These are phyloP conservation scores for Erynnis tages DNA, from an alignment of 2,888 invertebrate genomes.

Conservation along the genomic window DNA sequence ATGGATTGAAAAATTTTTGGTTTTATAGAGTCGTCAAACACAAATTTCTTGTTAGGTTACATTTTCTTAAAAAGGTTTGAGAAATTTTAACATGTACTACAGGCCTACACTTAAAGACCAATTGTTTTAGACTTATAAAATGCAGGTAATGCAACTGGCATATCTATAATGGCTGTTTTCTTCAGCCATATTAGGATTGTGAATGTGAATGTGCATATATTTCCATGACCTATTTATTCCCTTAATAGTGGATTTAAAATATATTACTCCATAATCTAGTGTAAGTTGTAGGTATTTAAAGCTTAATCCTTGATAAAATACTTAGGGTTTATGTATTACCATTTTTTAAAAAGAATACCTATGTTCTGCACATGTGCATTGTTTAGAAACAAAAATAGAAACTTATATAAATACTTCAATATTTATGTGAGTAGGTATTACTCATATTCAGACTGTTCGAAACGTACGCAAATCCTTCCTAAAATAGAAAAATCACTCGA, in stretches of 20 bases:
- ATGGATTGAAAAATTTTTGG: no score
- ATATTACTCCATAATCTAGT: slow-evolving; percentile 21
- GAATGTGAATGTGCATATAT: slow-evolving; percentile 17
- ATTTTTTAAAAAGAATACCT: neutral
- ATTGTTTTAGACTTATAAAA: no score
- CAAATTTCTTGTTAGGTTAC: no score
- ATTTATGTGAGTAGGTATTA: slow-evolving; percentile 4
- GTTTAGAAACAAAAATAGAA: slow-evolving; percentile 3
- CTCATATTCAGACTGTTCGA: neutral
- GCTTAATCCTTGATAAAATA: slow-evolving; percentile 62
- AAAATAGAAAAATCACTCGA: no score
- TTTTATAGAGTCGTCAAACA: no score
- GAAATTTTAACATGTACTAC: no score
- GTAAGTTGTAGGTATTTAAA: slow-evolving; percentile 54
- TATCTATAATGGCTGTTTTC: neutral
- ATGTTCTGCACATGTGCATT: slow-evolving; percentile 5
- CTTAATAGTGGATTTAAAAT: slow-evolving; percentile 15
- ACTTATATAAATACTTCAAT: slow-evolving; percentile 10
- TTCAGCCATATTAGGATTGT: slow-evolving; percentile 10
- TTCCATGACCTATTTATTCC: slow-evolving; percentile 26
- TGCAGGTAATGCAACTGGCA: neutral
- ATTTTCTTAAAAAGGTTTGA: no score
- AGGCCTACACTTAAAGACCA: no score
- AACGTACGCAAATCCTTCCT: no score
- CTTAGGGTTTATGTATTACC: slow-evolving; percentile 37